Conservation (phyloP, 2,888 invertebrate genomes). For the Napeogenes sylphis region DNA sequence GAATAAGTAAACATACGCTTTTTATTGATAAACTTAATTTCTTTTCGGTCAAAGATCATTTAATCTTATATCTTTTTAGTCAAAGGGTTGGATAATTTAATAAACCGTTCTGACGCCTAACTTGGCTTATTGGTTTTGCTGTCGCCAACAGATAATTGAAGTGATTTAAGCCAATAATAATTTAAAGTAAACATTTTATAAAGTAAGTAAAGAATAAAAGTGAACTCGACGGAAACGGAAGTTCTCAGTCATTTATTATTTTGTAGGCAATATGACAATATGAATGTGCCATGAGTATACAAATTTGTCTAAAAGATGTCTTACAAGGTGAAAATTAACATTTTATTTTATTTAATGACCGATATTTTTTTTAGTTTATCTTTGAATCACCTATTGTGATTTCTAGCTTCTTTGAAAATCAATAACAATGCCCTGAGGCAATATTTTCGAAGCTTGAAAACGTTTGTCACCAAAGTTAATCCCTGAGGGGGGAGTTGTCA, state of each 20-base stretch:
- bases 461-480: constrained; percentile 12
- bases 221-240: constrained; percentile 13
- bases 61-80: constrained; percentile 20
- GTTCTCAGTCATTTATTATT: constrained; percentile 10
- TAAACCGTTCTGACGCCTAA: background rate
- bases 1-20: too few relatives aligned
- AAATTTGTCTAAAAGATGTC: too few relatives aligned
- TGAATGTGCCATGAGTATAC: background rate
- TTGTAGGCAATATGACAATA: background rate
- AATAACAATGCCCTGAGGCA: constrained; percentile 3
- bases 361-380: too few relatives aligned
- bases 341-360: too few relatives aligned
- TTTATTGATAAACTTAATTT: too few relatives aligned
- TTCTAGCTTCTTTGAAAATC: constrained; percentile 1
- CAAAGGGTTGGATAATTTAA: background rate
- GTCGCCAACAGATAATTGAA: background rate
- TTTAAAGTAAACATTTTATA: background rate
- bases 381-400: background rate
- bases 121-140: background rate
- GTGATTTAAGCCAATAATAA: background rate
- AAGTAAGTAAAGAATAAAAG: constrained; percentile 8
- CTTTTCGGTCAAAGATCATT: constrained; percentile 10
- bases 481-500: constrained; percentile 12
- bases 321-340: too few relatives aligned
- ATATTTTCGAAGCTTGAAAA: constrained; percentile 3